A percentile compares a stretch with the other conserved stretches of the same genome.
Conservation (phyloP, 2,797 vertebrate species). For the Peromyscus aztecus region DNA sequence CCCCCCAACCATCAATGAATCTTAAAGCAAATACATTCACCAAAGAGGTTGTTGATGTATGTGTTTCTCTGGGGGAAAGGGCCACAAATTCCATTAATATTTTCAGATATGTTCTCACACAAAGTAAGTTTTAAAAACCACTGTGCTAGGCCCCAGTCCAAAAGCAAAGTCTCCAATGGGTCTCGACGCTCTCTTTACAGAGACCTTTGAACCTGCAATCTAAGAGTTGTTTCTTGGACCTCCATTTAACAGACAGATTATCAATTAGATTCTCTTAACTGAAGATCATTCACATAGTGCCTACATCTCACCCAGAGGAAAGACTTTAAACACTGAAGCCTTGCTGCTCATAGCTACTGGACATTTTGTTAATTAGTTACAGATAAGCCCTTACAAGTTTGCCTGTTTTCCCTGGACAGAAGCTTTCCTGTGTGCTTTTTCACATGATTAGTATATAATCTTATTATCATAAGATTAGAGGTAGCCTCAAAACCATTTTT, state of each 20-base stretch:
- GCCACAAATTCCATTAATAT: not conserved
- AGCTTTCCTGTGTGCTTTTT: not conserved
- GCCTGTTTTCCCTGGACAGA: not conserved
- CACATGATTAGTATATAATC: not conserved
- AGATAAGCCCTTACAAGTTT: not conserved
- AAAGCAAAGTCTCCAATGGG: not conserved
- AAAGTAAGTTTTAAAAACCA: not conserved
- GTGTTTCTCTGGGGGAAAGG: not conserved
- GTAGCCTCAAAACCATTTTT: not conserved
- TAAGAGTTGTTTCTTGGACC: not conserved
- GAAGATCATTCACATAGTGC: not conserved
- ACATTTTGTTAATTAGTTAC: not conserved
- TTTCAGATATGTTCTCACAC: constrained; percentile 24
- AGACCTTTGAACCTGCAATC: not conserved
- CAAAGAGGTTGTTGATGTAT: not conserved
- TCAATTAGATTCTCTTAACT: not conserved
- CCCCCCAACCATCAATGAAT: not conserved
- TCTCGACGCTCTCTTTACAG: not conserved
- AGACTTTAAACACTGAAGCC: not conserved
- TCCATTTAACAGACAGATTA: constrained; percentile 7
- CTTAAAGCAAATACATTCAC: constrained; percentile 12
- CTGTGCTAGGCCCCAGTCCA: not conserved
- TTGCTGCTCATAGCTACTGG: not conserved
- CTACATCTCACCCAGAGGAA: not conserved
- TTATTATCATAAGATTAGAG: not conserved